These are phyloP conservation scores for Lepidotrigona ventralis DNA, from an alignment of 1,140 invertebrate species.

Conservation along the genomic window DNA sequence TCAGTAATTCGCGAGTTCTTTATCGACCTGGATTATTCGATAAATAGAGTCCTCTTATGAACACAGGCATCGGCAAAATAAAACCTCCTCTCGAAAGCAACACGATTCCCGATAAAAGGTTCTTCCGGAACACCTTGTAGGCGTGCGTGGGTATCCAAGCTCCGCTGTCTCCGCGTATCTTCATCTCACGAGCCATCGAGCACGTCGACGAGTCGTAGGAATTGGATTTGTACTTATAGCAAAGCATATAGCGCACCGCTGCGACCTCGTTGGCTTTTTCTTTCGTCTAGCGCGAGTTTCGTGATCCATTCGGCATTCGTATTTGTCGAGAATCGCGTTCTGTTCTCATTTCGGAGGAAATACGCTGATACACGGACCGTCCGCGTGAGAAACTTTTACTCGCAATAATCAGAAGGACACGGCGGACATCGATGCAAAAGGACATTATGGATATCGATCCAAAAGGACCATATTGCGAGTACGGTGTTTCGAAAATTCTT, in stretches of 20 bases:
- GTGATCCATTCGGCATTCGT: not conserved
- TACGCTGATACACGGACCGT: not conserved
- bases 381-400: slow-evolving; percentile 6
- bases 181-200: slow-evolving; percentile 47
- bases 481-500: not conserved
- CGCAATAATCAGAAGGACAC: not conserved
- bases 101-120: not conserved
- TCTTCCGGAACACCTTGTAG: slow-evolving; percentile 25
- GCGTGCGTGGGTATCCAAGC: slow-evolving; percentile 11
- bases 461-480: not conserved
- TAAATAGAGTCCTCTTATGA: not conserved
- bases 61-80: not conserved
- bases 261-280: not conserved
- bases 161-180: slow-evolving; percentile 18
- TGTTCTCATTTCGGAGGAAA: not conserved
- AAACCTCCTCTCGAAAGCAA: not conserved
- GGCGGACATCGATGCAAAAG: not conserved
- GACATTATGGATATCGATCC: no score
- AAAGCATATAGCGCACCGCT: no score
- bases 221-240: slow-evolving; percentile 46
- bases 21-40: no score
- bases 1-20: not conserved
- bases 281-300: slow-evolving; percentile 17
- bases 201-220: slow-evolving; percentile 47
- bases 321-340: no score